A percentile compares a stretch with the other conserved stretches of the same genome.
These are phyloP conservation scores for Etia nguti DNA, from an alignment of 2,113 vertebrate genomes.

Conservation along the genomic window DNA sequence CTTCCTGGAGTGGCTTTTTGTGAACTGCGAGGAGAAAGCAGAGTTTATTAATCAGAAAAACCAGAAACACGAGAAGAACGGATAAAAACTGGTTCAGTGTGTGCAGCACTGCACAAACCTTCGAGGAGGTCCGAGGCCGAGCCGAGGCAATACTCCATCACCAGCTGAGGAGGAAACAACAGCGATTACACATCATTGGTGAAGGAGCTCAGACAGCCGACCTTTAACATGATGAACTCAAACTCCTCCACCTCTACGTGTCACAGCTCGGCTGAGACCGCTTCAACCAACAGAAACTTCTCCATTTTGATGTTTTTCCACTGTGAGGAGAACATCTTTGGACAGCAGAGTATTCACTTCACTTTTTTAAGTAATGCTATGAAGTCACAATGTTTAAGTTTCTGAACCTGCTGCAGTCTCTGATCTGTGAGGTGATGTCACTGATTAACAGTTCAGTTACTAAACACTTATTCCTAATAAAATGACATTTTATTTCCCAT, in stretches of 20 bases:
- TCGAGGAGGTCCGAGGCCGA: constrained; percentile 77
- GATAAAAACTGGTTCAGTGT: fast-evolving
- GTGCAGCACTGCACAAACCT: neutral
- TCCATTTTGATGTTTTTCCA: neutral
- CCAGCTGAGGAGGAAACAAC: constrained; percentile 65
- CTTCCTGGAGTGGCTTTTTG: constrained; percentile 91
- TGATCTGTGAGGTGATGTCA: neutral
- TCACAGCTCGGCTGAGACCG: neutral
- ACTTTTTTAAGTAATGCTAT: neutral
- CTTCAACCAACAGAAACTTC: neutral
- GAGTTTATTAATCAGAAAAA: neutral
- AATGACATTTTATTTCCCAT: fast-evolving
- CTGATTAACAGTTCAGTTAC: neutral
- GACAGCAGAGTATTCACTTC: neutral
- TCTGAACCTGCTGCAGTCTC: too few relatives aligned
- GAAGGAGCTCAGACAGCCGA: neutral
- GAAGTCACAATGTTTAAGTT: neutral
- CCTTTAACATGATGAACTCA: neutral
- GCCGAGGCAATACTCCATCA: constrained; percentile 86
- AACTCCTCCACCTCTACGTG: neutral
- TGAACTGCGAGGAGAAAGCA: constrained; percentile 73
- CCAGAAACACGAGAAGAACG: neutral
- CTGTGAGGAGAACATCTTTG: neutral
- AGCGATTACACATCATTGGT: neutral
- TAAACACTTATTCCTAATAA: neutral